phyloP scores from a whole-genome alignment of 30 jellyfish, hydroid and myxozoan genomes.

The Turritopsis dohrnii region DNA sequence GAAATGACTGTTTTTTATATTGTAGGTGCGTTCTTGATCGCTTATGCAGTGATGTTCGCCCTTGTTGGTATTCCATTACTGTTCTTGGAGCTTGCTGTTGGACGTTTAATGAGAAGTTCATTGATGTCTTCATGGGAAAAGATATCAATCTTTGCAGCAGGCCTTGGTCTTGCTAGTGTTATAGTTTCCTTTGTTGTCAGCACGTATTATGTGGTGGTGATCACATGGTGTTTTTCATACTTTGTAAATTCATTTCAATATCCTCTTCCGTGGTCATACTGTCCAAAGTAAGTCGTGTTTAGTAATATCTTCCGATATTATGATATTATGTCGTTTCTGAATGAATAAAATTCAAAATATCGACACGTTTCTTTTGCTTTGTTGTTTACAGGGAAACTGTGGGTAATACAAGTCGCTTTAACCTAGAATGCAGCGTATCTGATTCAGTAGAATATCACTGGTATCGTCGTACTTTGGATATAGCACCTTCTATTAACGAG shows the following conservation, averaged over 20 bases:
- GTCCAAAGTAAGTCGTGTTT: conserved; percentile 70
- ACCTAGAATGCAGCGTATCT: conserved; percentile 2
- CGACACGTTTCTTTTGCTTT: no score
- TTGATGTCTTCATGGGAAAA: conserved; percentile 69
- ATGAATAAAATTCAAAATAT: no score
- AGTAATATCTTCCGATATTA: background rate
- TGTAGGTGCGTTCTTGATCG: conserved; percentile 83
- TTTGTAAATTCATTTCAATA: conserved; percentile 59
- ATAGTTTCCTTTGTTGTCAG: conserved; percentile 47
- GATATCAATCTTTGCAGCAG: conserved; percentile 54
- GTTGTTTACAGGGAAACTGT: background rate
- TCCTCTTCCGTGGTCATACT: conserved; percentile 86
- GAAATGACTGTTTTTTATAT: background rate
- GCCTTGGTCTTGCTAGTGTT: conserved; percentile 64
- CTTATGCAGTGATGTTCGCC: conserved; percentile 63
- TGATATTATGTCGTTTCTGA: no score
- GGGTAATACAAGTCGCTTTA: background rate
- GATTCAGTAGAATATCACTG: conserved; percentile 18
- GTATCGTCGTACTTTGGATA: conserved; percentile 19
- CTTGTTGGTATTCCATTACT: conserved; percentile 79
- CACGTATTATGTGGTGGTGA: conserved; percentile 61
- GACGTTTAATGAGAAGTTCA: conserved; percentile 55
- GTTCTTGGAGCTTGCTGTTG: conserved; percentile 74
- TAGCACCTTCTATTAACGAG: conserved; percentile 4
- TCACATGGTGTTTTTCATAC: conserved; percentile 77